phyloP scores from a whole-genome alignment of 2,888 invertebrate species.

The Antheraea yamamai region DNA sequence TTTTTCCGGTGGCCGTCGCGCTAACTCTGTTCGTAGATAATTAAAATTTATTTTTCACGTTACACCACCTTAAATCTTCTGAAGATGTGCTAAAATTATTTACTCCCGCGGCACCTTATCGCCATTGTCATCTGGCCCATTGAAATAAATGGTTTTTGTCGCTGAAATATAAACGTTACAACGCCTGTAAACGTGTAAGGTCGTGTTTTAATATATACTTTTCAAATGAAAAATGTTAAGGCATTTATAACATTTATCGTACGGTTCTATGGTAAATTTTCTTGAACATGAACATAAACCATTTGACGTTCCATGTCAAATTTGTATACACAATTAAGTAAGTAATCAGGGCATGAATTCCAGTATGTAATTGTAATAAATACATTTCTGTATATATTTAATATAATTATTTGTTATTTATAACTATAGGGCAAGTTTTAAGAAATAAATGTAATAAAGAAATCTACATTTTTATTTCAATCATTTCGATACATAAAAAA shows the following conservation, averaged over 20 bases:
- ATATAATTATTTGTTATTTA: background rate
- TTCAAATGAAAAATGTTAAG: background rate
- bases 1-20: constrained; percentile 74
- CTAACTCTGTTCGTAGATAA: constrained; percentile 61
- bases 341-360: background rate
- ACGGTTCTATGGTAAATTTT: background rate
- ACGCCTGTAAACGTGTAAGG: constrained; percentile 12
- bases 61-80: constrained; percentile 58
- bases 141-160: constrained; percentile 14
- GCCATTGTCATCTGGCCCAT: constrained; percentile 14
- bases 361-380: background rate
- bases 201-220: constrained; percentile 8
- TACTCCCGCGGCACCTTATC: constrained; percentile 13
- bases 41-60: constrained; percentile 79
- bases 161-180: constrained; percentile 14
- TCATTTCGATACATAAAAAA: background rate
- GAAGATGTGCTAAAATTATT: constrained; percentile 30
- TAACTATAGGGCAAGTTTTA: background rate
- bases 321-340: background rate
- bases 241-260: background rate
- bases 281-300: background rate
- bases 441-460: background rate
- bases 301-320: background rate
- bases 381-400: background rate
- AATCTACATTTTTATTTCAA: background rate